Base-by-base conservation (phyloP, 2,797 vertebrate genomes). In the Aplochiton taeniatus region DNA sequence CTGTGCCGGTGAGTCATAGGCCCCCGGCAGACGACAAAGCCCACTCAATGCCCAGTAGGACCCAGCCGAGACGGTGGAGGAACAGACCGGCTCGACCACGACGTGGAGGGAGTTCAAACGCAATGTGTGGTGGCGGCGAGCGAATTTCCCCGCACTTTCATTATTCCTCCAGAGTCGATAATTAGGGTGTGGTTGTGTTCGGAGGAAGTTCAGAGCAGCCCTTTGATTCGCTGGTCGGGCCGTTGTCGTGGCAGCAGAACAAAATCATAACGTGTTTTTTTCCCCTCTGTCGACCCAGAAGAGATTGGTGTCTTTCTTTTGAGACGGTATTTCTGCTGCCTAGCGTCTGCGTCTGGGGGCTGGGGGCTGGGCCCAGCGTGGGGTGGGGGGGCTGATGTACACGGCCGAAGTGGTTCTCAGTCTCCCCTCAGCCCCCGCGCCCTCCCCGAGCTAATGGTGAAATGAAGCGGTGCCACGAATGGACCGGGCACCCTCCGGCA, bases 361-460 rank as follows among this genome's bases (percentile, higher is more conserved):
- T n/a, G n/a, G 3, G 31, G 31, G 31, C 31, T 31, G 16, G 73
- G 78, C 76, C 76, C 70, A 71, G 70, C 54, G 71, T 41, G 71
- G 72, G 78, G 81, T 70, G 78, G 81, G 72, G 76, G 78, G 82
- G 76, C 78, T 85, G 64, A 78, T 79, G 81, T 81, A 76, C 73
- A 60, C 64, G 51, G 68, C 58, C 6, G 80, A 78, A 80, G 82
- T 79, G 82, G 75, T 83, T 76, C 72, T 74, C 76, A 59, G 65
- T 0, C 78, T 68, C 71, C 66, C 61, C 72, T 60, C 72, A 60
- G 70, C 69, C 65, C 76, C 17, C 60, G 17, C 75, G 79, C 83
- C 87, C 86, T 86, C 64, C 82, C 71, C 73, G 82, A 85, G 87
- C 83, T 88, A 85, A 88, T 90, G 86, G 83, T 86, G 84, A 88